Evolutionary conservation across 1,140 invertebrate genomes (phyloP), one percentile per base, ranked within the genome.

Genomic region (Lordiphosa stackelbergi): DNA sequence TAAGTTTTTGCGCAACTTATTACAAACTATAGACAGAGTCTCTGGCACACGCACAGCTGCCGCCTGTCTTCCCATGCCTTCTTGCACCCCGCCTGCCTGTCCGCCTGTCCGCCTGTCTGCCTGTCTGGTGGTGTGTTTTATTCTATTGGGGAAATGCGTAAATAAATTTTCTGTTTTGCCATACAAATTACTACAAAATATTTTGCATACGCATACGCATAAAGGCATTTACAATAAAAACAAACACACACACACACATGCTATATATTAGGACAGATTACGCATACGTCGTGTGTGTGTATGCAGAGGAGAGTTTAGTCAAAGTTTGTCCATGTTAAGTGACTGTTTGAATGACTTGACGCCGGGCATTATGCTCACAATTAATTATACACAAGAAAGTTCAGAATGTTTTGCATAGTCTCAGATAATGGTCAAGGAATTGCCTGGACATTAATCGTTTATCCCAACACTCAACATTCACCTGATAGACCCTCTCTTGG

Each of bases 141-240:
- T 24, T 57, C 47, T 38, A 19, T 54, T 58, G 53, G 64, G 68
- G 64, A 71, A 69, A 64, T 54, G 55, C 61, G 73, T 70, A 69
- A 77, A 77, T 78, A 78, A 69, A 77, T 78, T 78, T 57, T 47
- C 37, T 73, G 55, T 45, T 47, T 66, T 81, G 59, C 43, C 57
- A 58, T 54, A 83, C 75, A 83, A 81, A 81, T 81, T 83, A 75
- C 68, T 72, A 61, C 72, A 75, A 81, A 83, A 81, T 83, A 83
- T 83, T 81, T 83, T 83, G 75, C 75, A 79, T 81, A 73, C 56
- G 55, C 51, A 43, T 63, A 59, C 71, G 63, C 71, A 79, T 75
- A 53, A 72, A 64, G 69, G 68, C 60, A 75, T 79, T 81, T 81
- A 59, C 66, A 70, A 79, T 81, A 75, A 68, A 81, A 81, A 59